Percentiles rank a stretch among this genome's conserved stretches.
Conservation (phyloP, 2,113 vertebrate species). For the Vulpes vulpes region DNA sequence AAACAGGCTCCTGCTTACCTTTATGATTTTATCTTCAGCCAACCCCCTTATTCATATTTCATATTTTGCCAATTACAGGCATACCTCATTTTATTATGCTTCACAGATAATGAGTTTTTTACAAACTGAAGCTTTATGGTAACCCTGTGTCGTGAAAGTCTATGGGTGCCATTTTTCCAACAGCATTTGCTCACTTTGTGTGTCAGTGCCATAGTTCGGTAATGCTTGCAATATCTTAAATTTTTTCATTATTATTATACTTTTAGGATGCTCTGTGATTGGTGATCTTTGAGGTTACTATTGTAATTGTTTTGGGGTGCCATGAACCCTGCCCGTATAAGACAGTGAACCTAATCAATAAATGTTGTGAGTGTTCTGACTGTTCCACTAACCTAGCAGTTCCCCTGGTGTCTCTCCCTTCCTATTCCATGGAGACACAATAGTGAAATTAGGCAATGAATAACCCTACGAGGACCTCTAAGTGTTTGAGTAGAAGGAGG, state of each 20-base stretch:
- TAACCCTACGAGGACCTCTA: not conserved
- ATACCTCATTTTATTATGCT: not conserved
- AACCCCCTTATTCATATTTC: not conserved
- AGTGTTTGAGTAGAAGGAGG: not conserved
- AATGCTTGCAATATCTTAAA: not conserved
- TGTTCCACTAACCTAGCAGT: not conserved
- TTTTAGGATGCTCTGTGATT: not conserved
- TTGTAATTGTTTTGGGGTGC: not conserved
- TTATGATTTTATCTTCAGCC: not conserved
- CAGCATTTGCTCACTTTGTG: not conserved
- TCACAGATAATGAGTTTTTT: not conserved
- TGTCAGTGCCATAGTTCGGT: not conserved
- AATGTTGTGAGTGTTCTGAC: not conserved
- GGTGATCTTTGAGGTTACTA: not conserved
- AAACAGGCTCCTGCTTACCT: not conserved
- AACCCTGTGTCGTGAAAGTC: not conserved
- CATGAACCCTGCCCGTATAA: not conserved
- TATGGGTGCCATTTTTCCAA: not conserved
- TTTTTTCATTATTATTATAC: not conserved
- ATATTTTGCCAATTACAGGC: not conserved
- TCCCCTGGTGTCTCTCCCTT: not conserved
- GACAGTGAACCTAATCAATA: not conserved
- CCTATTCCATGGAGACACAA: not conserved
- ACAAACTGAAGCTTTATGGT: not conserved
- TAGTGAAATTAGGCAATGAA: not conserved